Conservation (phyloP, 2,797 vertebrate genomes). For the Acrossocheilus wenchowensis region DNA sequence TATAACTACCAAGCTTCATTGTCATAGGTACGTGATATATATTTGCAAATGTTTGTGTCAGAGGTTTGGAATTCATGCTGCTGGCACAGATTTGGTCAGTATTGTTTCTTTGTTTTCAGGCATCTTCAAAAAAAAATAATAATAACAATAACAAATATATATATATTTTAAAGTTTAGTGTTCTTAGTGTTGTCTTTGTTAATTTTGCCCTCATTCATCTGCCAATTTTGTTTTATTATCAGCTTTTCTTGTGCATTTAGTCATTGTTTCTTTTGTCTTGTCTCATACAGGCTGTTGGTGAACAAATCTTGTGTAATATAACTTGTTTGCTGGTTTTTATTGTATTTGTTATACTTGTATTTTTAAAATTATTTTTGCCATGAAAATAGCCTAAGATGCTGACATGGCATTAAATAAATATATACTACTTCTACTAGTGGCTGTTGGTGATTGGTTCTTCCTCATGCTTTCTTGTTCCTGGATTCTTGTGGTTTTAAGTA, state of each 20-base stretch:
- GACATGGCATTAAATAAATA: no score
- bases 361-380: no score
- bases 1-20: not conserved
- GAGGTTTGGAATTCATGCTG: not conserved
- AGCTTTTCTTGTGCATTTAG: not conserved
- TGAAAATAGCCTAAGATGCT: no score
- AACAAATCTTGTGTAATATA: no score
- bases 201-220: not conserved
- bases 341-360: no score
- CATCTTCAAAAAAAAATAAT: not conserved
- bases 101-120: not conserved
- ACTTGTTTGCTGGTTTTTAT: no score
- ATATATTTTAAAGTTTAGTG: not conserved
- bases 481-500: not conserved
- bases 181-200: not conserved
- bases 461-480: not conserved
- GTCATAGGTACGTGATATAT: not conserved
- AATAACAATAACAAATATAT: no score
- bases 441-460: not conserved
- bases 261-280: not conserved
- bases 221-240: not conserved
- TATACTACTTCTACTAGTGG: no score
- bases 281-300: no score
- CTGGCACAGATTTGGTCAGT: not conserved
- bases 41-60: not conserved